Base-by-base conservation (phyloP, 1,140 invertebrate genomes). In the Drosophila melanica region DNA sequence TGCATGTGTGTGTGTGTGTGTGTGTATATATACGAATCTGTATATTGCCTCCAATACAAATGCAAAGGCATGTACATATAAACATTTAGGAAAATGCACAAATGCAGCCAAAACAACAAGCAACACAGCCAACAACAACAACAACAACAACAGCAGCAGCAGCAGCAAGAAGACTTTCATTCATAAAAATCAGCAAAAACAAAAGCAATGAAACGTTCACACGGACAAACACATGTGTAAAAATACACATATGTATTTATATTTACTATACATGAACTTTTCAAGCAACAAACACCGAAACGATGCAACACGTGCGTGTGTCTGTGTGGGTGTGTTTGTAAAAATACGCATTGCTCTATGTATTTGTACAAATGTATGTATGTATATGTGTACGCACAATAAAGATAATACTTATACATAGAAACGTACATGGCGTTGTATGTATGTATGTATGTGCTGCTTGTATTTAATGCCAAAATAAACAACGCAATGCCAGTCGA, bases 141-240 rank as follows among this genome's bases (percentile, higher is more conserved):
- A n/a, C n/a, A n/a, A n/a, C n/a, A n/a, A n/a, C n/a, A n/a, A n/a
- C n/a, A n/a, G n/a, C 48, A 45, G 1, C 57, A 72, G 3, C 70
- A 84, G 67, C 81, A 78, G 70, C 81, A 78, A 74, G 74, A 70
- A 55, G 77, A 86, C 70, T 75, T 85, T 85, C 81, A 85, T 85
- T 85, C 81, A 86, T 85, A 85, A 85, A 85, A 85, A 60, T 86
- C 62, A 75, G 39, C 68, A 76, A 85, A 75, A 77, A 60, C 11
- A 44, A 65, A 47, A 70, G 66, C 59, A 50, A 54, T 51, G 70
- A 71, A 68, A 62, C 60, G 48, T 55, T 35, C 41, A 53, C 30
- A 47, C 58, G 45, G 20, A 55, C 42, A 54, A 47, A 30, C 53
- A 35, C 27, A 47, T 20, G 48, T 30, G 55, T 23, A 45, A 30